phyloP scores from a whole-genome alignment of 2,888 invertebrate genomes.

The Malachius bipustulatus region DNA sequence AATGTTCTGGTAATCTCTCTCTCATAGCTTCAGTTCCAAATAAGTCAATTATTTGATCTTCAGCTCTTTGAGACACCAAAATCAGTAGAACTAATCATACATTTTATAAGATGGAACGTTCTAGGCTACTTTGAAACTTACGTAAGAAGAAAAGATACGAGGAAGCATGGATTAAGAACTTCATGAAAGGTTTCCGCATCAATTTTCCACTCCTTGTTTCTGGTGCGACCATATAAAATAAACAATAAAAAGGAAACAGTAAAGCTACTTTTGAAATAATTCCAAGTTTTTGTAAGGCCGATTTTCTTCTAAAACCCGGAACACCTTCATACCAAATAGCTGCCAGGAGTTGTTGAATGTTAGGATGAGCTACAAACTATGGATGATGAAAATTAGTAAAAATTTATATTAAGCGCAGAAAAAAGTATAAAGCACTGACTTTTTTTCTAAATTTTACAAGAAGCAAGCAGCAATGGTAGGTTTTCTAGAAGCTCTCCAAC shows the following conservation, averaged over 20 bases:
- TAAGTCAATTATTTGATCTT: constrained; percentile 59
- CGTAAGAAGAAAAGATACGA: constrained; percentile 88
- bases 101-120: background rate
- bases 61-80: constrained; percentile 82
- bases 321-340: constrained; percentile 93
- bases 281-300: constrained; percentile 53
- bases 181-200: constrained; percentile 91
- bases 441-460: too few species aligned
- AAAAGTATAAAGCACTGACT: background rate
- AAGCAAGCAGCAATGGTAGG: too few species aligned
- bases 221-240: constrained; percentile 75
- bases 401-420: too few species aligned
- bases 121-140: constrained; percentile 43
- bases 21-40: constrained; percentile 62
- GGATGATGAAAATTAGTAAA: constrained; percentile 6
- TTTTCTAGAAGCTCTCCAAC: too few species aligned
- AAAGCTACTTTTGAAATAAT: constrained; percentile 63
- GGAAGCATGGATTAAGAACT: constrained; percentile 88
- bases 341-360: constrained; percentile 84
- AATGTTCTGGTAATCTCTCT: constrained; percentile 47
- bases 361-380: constrained; percentile 90
- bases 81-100: constrained; percentile 69
- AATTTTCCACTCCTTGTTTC: constrained; percentile 67
- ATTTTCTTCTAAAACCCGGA: constrained; percentile 82
- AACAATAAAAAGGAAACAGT: constrained; percentile 78